Percentiles rank a stretch among this genome's conserved stretches.
These are phyloP conservation scores for Gymnopithys bicolor DNA, from an alignment of 2,797 vertebrate genomes.

Conservation along the genomic window DNA sequence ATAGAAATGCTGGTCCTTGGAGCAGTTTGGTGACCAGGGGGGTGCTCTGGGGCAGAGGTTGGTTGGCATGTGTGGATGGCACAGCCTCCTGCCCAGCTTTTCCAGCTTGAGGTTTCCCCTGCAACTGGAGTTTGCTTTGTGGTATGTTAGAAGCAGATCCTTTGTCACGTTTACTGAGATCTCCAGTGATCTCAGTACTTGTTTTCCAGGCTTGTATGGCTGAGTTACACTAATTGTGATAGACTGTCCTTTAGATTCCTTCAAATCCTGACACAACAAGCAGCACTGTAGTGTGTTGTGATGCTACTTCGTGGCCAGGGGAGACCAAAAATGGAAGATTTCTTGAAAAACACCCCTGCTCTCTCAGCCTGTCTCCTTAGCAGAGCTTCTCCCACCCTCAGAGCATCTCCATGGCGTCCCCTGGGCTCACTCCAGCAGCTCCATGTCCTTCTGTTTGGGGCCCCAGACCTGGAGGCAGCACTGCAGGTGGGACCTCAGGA, in stretches of 20 bases:
- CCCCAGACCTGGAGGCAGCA: not conserved
- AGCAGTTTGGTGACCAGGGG: not conserved
- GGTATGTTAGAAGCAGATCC: not conserved
- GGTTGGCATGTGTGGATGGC: not conserved
- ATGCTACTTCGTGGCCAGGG: not conserved
- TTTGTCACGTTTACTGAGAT: not conserved
- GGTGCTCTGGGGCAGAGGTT: not conserved
- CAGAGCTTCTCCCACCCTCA: not conserved
- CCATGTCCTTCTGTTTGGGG: not conserved
- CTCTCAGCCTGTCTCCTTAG: not conserved
- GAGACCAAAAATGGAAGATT: not conserved
- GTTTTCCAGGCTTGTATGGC: not conserved
- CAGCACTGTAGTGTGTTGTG: fast-evolving
- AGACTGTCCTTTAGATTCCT: not conserved
- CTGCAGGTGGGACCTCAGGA: not conserved
- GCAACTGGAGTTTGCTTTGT: not conserved
- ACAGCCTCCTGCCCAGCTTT: not conserved
- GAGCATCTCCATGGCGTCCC: not conserved
- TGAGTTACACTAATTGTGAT: not conserved
- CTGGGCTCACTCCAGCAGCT: not conserved
- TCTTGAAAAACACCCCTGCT: not conserved
- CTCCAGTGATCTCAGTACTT: not conserved
- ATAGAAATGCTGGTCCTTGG: not conserved
- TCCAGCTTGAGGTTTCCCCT: not conserved
- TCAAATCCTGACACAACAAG: not conserved